A percentile compares a stretch with the other conserved stretches of the same genome.
phyloP scores from a whole-genome alignment of 53 echinoderm and acorn worm species.

The Hippasteria phrygiana region DNA sequence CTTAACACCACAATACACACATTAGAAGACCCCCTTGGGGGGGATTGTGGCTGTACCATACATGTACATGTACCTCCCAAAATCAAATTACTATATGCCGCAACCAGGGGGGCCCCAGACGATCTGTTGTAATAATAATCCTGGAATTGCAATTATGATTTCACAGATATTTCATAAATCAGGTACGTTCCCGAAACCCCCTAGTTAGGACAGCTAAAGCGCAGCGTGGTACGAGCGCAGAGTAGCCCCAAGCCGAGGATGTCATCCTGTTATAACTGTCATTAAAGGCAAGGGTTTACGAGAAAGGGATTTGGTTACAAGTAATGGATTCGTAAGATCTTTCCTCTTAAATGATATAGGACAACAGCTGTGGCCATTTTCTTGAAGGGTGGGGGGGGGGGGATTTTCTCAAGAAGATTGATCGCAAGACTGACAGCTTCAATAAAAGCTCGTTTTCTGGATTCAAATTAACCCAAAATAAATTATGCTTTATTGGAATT shows the following conservation, averaged over 20 bases:
- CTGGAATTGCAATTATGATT: constrained; percentile 45
- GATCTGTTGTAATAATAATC: constrained; percentile 18
- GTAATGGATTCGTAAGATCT: constrained; percentile 54
- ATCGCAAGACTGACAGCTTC: constrained; percentile 19
- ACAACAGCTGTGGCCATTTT: constrained; percentile 49
- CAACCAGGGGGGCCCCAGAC: not conserved
- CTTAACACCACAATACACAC: constrained; percentile 33
- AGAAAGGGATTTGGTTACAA: constrained; percentile 36
- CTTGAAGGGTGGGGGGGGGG: not conserved
- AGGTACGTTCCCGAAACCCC: not conserved
- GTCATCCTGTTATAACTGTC: constrained; percentile 33
- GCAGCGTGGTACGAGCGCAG: not conserved
- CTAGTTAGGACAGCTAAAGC: not conserved
- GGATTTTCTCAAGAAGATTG: not conserved
- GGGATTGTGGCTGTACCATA: not conserved
- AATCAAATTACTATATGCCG: constrained; percentile 55
- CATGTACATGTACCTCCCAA: no score
- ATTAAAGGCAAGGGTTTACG: constrained; percentile 24
- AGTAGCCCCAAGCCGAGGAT: constrained; percentile 33
- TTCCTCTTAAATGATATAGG: constrained; percentile 38
- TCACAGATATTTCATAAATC: constrained; percentile 47
- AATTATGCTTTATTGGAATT: constrained; percentile 53
- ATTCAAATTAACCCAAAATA: constrained; percentile 39
- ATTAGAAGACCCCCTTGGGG: not conserved
- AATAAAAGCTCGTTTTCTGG: not conserved